phyloP scores from a whole-genome alignment of 2,797 vertebrate species.

The Podarcis lilfordi region DNA sequence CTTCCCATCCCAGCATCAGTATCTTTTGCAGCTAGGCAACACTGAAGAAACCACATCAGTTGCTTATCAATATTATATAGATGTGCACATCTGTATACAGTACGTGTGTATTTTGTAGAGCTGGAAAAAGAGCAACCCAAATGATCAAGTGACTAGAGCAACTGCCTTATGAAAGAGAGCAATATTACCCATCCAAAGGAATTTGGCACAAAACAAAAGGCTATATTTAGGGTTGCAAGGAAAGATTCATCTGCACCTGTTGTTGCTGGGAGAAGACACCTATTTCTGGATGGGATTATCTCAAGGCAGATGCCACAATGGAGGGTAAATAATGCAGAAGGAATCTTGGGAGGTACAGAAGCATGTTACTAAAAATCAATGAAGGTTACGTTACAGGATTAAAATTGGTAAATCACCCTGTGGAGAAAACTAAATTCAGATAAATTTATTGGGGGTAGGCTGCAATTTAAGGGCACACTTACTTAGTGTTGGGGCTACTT shows the following conservation, averaged over 20 bases:
- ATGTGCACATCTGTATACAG: too few species aligned
- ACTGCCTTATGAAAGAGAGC: neutral
- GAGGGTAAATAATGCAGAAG: neutral
- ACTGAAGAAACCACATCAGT: too few species aligned
- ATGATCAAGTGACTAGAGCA: too few species aligned
- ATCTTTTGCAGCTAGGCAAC: too few species aligned
- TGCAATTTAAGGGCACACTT: neutral
- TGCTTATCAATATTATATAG: too few species aligned
- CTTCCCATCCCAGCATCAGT: too few species aligned
- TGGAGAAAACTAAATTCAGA: neutral
- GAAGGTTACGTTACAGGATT: neutral
- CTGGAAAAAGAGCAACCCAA: too few species aligned
- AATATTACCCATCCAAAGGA: neutral
- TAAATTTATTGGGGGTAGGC: too few species aligned
- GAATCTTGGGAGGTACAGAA: neutral
- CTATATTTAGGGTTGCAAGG: neutral
- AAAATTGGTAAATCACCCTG: neutral
- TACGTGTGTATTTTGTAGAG: too few species aligned
- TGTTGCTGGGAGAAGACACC: neutral
- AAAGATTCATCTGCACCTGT: slow-evolving; percentile 15
- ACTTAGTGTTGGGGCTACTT: neutral
- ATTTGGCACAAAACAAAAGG: slow-evolving; percentile 26
- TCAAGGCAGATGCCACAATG: neutral
- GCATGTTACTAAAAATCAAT: neutral
- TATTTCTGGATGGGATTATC: slow-evolving; percentile 39